A percentile compares a stretch with the other conserved stretches of the same genome.
phyloP scores from a whole-genome alignment of 2,113 vertebrate species.

The Naja naja region DNA sequence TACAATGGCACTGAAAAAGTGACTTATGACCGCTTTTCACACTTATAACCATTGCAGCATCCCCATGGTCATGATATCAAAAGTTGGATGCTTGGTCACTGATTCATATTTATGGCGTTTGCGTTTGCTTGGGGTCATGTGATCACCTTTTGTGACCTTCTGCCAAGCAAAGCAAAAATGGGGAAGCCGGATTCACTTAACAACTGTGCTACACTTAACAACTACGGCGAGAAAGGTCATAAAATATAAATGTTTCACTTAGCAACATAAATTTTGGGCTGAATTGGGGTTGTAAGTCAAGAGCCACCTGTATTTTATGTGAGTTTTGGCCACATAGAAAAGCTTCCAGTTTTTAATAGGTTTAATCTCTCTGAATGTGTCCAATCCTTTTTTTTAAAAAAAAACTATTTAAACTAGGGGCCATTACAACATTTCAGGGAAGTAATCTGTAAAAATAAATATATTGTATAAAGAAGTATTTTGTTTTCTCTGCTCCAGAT shows the following conservation, averaged over 20 bases:
- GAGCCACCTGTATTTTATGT: background rate
- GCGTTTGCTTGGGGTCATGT: background rate
- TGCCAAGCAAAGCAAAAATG: background rate
- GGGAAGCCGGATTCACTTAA: background rate
- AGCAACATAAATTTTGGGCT: background rate
- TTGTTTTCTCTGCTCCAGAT: background rate
- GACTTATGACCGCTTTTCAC: background rate
- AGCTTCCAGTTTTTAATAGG: background rate
- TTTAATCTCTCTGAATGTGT: background rate
- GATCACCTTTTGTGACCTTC: background rate
- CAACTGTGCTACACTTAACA: background rate
- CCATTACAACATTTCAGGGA: background rate
- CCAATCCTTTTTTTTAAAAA: background rate
- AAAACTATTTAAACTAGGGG: background rate
- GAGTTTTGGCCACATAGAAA: background rate
- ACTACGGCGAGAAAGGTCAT: background rate
- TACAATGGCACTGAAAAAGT: background rate
- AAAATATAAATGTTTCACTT: background rate
- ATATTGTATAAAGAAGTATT: background rate
- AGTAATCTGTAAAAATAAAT: background rate
- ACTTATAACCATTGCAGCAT: background rate
- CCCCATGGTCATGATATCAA: background rate
- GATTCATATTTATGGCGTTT: background rate
- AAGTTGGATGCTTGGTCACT: background rate
- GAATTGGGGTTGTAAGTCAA: background rate